Conservation (phyloP, 2,888 invertebrate genomes). For the Agrenia bidenticulata region DNA sequence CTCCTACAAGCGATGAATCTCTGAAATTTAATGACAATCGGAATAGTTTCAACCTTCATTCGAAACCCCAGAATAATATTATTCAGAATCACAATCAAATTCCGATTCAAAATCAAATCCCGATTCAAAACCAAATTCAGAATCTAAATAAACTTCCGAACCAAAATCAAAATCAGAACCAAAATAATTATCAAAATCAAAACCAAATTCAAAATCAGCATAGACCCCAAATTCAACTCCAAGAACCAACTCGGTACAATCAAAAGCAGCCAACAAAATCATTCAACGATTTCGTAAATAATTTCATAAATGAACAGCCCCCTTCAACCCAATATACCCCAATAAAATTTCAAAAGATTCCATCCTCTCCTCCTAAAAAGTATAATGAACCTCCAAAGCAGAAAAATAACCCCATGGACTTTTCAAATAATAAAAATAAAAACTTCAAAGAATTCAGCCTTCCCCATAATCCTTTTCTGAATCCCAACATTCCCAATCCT, state of each 20-base stretch:
- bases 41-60: slow-evolving; percentile 3
- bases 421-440: too few species aligned
- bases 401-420: too few species aligned
- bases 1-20: slow-evolving; percentile 18
- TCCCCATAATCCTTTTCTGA: slow-evolving; percentile 4
- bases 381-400: slow-evolving; percentile 9
- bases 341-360: slow-evolving; percentile 14
- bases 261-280: too few species aligned
- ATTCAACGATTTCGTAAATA: too few species aligned
- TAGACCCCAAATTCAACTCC: background rate
- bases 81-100: too few species aligned
- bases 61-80: background rate
- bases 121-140: too few species aligned
- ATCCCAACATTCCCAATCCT: too few species aligned
- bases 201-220: background rate
- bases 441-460: background rate
- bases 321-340: background rate
- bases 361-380: background rate
- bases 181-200: background rate
- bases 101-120: too few species aligned
- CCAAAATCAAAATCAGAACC: slow-evolving; percentile 12
- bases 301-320: slow-evolving; percentile 1
- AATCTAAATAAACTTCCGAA: slow-evolving; percentile 5
- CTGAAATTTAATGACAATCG: slow-evolving; percentile 13
- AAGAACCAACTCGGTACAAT: too few species aligned